Evolutionary conservation across 2,797 vertebrate species (phyloP), one percentile per base, ranked within the genome.

Genomic region (Anguilla marmorata): DNA sequence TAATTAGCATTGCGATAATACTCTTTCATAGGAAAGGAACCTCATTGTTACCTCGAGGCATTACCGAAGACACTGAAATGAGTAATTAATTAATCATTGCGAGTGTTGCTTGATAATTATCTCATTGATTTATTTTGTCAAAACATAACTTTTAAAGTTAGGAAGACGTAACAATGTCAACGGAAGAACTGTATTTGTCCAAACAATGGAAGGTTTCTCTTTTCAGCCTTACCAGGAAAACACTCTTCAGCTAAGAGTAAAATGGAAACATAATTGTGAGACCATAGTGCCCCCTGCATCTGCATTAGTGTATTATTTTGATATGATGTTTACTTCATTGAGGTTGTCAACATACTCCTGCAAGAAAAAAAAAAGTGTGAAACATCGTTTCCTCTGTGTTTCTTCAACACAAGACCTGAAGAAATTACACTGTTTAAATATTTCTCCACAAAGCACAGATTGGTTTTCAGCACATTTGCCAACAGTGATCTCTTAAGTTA

Each of bases 271-370:
- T 85, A 92, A 90, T 84, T 87, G 90, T 92, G 92, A 93, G 93
- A 91, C 92, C 89, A 94, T 90, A 93, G 92, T 92, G 92, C 93
- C 92, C 92, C 92, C 90, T 92, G 87, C 90, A 84, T 89, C 82
- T 74, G 90, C 91, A 86, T 48, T 33, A 48, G 85, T 89, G 91
- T 88, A 93, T 89, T 86, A 86, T 88, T 88, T 87, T 50, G 87
- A 86, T 33, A 84, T 84, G 60, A 74, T 21, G 50, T 54, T 82
- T n/a, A 79, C 79, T 50, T 52, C 19, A 69, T 37, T 84, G 63
- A 48, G 37, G 60, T 72, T 8, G 50, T 72, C 24, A 45, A 82
- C 6, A 48, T 24, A 50, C 52, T 50, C 72, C 69, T 87, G 50
- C 12, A 58, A 3, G 16, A 45, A 45, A 21, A 41, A 60, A 21